Conservation (phyloP, 2,113 vertebrate species). For the Hemichromis elongatus region DNA sequence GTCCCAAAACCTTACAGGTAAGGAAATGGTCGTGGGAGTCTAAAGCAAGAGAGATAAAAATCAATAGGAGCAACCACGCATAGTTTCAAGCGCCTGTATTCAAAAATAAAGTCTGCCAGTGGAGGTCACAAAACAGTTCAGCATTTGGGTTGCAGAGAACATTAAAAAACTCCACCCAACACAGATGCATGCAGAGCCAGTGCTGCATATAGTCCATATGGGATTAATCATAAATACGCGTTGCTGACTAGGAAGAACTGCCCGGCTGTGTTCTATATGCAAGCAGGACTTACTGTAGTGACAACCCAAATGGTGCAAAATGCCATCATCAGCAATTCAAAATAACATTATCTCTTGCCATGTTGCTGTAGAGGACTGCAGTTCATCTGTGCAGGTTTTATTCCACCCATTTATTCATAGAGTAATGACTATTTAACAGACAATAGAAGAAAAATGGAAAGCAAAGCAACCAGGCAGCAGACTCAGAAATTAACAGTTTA, state of each 20-base stretch:
- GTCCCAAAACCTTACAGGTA: conserved; percentile 66
- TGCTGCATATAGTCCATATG: conserved; percentile 1
- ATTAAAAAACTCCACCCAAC: neutral
- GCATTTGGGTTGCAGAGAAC: neutral
- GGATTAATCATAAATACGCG: conserved; percentile 4
- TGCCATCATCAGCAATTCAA: neutral
- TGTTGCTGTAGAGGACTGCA: neutral
- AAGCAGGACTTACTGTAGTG: neutral
- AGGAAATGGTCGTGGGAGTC: conserved; percentile 38
- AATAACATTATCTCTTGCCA: neutral
- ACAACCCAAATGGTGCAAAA: neutral
- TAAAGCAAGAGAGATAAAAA: conserved; percentile 4
- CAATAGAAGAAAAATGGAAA: neutral
- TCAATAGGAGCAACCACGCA: neutral
- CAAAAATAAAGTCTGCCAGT: conserved; percentile 11
- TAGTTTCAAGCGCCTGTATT: neutral
- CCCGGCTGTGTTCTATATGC: neutral
- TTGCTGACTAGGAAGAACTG: neutral
- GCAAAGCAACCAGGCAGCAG: neutral
- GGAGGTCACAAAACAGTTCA: neutral
- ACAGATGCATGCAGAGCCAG: neutral
- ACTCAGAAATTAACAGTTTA: neutral
- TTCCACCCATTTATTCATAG: neutral
- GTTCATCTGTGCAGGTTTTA: neutral
- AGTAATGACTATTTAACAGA: neutral